Percentiles rank a stretch among this genome's conserved stretches.
These are phyloP conservation scores for Tachysurus vachellii DNA, from an alignment of 2,113 vertebrate species.

Conservation along the genomic window DNA sequence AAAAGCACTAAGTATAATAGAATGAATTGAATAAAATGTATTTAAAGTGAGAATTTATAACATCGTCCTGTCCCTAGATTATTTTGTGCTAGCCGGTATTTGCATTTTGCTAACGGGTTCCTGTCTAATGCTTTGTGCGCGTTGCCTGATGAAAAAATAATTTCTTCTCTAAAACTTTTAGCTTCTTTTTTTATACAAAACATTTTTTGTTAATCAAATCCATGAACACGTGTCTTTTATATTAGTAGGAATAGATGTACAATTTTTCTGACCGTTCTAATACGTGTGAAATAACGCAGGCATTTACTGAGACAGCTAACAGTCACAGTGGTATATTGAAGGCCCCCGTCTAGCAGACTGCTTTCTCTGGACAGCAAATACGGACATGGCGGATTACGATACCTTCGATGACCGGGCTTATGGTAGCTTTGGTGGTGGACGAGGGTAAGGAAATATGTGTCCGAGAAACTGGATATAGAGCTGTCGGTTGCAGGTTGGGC, in stretches of 20 bases:
- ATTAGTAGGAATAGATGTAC: background rate
- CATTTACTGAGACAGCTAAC: conserved; percentile 74
- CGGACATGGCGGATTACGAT: conserved; percentile 96
- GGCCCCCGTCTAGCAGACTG: conserved; percentile 76
- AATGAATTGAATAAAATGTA: background rate
- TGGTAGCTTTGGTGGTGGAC: conserved; percentile 89
- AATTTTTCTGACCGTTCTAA: background rate
- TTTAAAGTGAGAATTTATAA: background rate
- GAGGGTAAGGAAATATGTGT: conserved; percentile 79
- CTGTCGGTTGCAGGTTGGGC: background rate
- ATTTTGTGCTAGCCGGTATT: conserved; percentile 12
- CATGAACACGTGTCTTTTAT: background rate
- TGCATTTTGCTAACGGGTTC: background rate
- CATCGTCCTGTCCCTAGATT: background rate
- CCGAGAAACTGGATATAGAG: background rate
- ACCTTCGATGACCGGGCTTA: conserved; percentile 92
- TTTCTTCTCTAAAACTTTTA: background rate
- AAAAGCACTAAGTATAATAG: background rate
- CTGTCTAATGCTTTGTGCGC: background rate
- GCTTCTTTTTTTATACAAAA: background rate
- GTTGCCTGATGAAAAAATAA: conserved; percentile 14
- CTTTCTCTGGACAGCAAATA: conserved; percentile 80
- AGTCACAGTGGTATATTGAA: conserved; percentile 74
- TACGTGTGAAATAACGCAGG: conserved; percentile 67
- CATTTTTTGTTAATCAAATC: too few species aligned